Evolutionary conservation across 64 coral and sea anemone genomes (phyloP).

Genomic region (Stylophora pistillata): DNA sequence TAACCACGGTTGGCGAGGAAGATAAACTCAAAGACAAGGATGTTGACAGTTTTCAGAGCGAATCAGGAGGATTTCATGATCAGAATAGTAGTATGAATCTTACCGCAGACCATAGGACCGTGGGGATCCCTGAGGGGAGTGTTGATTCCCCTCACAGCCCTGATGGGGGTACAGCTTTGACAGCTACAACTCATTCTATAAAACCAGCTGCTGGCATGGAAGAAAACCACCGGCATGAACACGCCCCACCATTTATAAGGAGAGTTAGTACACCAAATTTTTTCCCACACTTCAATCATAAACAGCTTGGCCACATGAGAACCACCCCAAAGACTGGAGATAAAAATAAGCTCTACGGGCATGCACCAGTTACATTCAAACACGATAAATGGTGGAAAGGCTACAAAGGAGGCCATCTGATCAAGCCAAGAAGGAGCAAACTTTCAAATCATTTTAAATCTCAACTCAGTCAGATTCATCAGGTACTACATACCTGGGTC

Average conservation of each 20-base stretch:
- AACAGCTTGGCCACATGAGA: constrained; percentile 72
- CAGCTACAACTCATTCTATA: not conserved
- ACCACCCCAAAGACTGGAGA: constrained; percentile 50
- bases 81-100: not conserved
- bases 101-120: not conserved
- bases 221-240: constrained; percentile 55
- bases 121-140: not conserved
- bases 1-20: not conserved
- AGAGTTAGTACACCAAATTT: constrained; percentile 86
- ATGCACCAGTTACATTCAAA: constrained; percentile 83
- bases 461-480: constrained; percentile 81
- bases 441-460: constrained; percentile 80
- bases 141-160: not conserved
- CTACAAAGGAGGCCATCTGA: constrained; percentile 44
- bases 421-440: constrained; percentile 66
- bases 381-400: constrained; percentile 87
- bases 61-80: not conserved
- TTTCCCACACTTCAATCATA: constrained; percentile 50
- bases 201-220: constrained; percentile 5
- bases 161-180: not conserved
- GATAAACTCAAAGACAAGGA: not conserved
- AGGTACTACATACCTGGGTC: constrained; percentile 27
- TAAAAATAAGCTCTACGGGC: constrained; percentile 45
- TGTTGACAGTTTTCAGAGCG: not conserved
- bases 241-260: constrained; percentile 63